phyloP scores from a whole-genome alignment of 2,113 vertebrate genomes.

The Hippocampus comes region DNA sequence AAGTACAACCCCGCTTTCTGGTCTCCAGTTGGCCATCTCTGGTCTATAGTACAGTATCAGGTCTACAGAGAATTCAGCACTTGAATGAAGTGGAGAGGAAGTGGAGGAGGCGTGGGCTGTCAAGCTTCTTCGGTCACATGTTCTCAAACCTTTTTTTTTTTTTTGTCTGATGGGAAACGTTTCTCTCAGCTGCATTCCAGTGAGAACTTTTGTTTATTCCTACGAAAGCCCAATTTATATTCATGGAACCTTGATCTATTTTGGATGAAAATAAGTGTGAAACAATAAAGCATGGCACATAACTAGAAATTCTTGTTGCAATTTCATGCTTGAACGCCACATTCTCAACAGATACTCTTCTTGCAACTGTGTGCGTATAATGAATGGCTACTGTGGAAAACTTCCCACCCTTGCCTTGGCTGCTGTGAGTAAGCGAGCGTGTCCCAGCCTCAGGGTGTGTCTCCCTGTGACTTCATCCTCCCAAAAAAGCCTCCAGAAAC shows the following conservation, averaged over 20 bases:
- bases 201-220: neutral
- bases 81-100: slow-evolving; percentile 14
- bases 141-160: slow-evolving; percentile 21
- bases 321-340: slow-evolving; percentile 6
- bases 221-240: neutral
- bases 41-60: neutral
- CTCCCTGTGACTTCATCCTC: slow-evolving; percentile 62
- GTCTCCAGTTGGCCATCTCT: too few species aligned
- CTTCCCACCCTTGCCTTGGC: slow-evolving; percentile 34
- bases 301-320: neutral
- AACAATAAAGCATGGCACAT: neutral
- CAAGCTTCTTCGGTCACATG: slow-evolving; percentile 25
- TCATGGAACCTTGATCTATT: neutral
- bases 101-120: slow-evolving; percentile 9
- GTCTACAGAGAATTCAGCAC: slow-evolving; percentile 1
- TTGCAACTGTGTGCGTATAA: neutral
- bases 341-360: slow-evolving; percentile 21
- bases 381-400: slow-evolving; percentile 36
- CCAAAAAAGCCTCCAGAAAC: slow-evolving; percentile 40
- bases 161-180: slow-evolving; percentile 38
- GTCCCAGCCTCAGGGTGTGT: slow-evolving; percentile 48
- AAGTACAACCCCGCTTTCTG: too few species aligned
- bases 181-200: slow-evolving; percentile 43
- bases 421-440: slow-evolving; percentile 36
- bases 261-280: neutral